Percentiles rank a stretch among this genome's conserved stretches.
These are phyloP conservation scores for Nyctibius grandis DNA, from an alignment of 2,797 vertebrate genomes.

Conservation along the genomic window DNA sequence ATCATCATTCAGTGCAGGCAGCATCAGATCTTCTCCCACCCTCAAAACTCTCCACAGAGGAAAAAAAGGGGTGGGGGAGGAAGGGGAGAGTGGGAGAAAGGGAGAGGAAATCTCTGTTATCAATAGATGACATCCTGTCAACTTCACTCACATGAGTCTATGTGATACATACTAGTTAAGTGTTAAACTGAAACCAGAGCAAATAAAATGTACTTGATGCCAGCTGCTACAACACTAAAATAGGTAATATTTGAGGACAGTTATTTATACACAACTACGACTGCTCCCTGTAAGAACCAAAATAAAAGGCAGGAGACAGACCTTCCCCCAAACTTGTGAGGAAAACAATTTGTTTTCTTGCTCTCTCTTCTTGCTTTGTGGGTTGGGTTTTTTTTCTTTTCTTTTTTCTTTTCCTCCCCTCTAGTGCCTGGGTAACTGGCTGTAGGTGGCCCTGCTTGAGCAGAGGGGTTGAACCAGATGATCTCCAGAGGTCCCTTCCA, in stretches of 20 bases:
- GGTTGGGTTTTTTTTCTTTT: too few relatives aligned
- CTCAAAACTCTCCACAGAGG: neutral
- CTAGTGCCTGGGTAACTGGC: neutral
- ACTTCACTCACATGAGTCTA: neutral
- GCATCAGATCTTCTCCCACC: neutral
- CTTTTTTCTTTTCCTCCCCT: rapidly evolving
- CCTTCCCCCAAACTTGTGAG: neutral
- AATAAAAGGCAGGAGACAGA: neutral
- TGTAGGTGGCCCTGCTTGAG: neutral
- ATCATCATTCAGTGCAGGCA: neutral
- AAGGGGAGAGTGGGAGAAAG: neutral
- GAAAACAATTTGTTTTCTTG: neutral
- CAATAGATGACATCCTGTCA: neutral
- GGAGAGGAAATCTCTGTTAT: slow-evolving; percentile 33
- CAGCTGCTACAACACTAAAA: neutral
- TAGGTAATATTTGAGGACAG: neutral
- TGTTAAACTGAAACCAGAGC: slow-evolving; percentile 13
- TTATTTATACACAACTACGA: neutral
- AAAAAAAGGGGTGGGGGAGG: neutral
- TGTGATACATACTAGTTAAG: neutral
- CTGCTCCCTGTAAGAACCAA: neutral
- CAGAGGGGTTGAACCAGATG: neutral
- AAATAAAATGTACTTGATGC: neutral
- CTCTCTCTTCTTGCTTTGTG: too few relatives aligned
- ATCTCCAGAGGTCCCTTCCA: neutral